Base-by-base conservation (phyloP, 2,113 vertebrate species). In the Talpa occidentalis region DNA sequence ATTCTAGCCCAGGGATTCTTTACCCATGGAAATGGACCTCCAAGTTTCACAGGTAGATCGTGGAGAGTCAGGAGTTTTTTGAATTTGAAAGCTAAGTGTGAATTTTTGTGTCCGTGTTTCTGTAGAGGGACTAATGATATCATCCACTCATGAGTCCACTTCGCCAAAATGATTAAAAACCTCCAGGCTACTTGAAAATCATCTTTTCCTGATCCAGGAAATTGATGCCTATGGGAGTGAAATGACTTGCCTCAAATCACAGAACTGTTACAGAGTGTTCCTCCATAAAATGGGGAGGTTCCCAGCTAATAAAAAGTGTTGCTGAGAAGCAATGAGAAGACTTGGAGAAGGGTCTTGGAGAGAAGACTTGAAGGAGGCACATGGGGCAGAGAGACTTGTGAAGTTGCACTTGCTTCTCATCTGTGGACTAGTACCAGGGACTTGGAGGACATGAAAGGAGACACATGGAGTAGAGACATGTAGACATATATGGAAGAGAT, bases 211-310 rank as follows among this genome's bases (percentile, higher is more conserved):
- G 32, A 72, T 52, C 5, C 69, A 70, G 52, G 49, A 92, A 86
- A 74, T n/a, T 26, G 42, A 60, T 77, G 26, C 3, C 10, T 17
- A 66, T 8, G 14, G 60, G 35, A 22, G 6, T 60, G 32, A 89
- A 70, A 88, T 91, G 16, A 70, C 64, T 93, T 37, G 32, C 35
- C n/a, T 80, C 21, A 37, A 94, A 88, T 66, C 35, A 86, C 24
- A 78, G 19, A 78, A 35, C n/a, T 69, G 54, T 56, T 56, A 22
- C 54, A 56, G 54, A 56, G 21, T 56, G 54, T 56, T 21, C 54
- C 54, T 56, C 21, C 54, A 56, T 56, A 56, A 56, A 56, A 56
- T 21, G 54, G 54, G 54, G 54, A 56, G 17, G 54, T 56, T 56
- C 54, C 54, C 54, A 56, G 54, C 54, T 56, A 22, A 22, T 56